These are phyloP conservation scores for Drymodes brunneopygia DNA, from an alignment of 2,113 vertebrate species.

Conservation along the genomic window DNA sequence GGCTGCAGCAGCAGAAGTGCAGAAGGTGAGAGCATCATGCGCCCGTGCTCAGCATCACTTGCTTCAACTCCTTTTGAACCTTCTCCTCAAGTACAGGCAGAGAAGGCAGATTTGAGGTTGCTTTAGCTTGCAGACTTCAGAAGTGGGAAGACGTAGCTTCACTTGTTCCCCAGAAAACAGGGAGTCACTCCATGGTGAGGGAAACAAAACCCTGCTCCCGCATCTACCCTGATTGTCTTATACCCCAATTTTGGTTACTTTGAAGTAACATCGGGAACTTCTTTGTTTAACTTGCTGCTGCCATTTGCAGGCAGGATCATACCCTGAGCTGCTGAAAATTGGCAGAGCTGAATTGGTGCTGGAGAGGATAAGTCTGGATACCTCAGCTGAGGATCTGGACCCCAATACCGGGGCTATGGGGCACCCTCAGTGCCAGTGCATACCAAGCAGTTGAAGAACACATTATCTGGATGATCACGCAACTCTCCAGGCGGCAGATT, in stretches of 20 bases:
- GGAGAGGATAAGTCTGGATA: background rate
- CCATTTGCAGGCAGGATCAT: background rate
- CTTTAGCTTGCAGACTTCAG: background rate
- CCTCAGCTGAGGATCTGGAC: background rate
- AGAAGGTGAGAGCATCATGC: background rate
- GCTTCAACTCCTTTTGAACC: background rate
- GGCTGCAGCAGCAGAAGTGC: background rate
- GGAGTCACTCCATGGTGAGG: background rate
- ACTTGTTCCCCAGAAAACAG: background rate
- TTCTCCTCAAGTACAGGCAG: background rate
- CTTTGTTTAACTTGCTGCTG: background rate
- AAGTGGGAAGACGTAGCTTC: accelerated
- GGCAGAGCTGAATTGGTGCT: accelerated
- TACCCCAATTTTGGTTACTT: accelerated
- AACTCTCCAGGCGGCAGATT: background rate
- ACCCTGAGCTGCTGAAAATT: background rate
- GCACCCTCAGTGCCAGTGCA: background rate
- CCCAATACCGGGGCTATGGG: accelerated
- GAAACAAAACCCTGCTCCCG: background rate
- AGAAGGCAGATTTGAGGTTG: background rate
- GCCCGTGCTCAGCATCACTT: background rate
- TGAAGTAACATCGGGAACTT: background rate
- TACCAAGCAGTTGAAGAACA: background rate
- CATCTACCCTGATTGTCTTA: background rate
- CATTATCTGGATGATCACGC: accelerated